These are phyloP conservation scores for Heterotilapia buettikoferi DNA, from an alignment of 2,113 vertebrate species.

Conservation along the genomic window DNA sequence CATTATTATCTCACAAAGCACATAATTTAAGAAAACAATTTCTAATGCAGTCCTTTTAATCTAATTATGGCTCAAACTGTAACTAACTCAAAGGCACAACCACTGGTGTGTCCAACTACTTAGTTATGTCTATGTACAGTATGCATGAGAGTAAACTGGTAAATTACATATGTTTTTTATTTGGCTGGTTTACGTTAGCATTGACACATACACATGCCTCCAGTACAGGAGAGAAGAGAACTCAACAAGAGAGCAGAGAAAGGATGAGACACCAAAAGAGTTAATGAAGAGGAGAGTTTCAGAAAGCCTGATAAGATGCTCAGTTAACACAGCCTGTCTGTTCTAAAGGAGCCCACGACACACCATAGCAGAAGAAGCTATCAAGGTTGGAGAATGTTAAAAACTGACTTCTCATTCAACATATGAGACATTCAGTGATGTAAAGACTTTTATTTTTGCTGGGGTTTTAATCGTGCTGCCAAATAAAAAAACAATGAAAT, in stretches of 20 bases:
- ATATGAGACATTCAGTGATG: neutral
- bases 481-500: neutral
- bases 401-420: neutral
- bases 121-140: neutral
- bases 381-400: neutral
- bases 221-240: neutral
- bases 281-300: neutral
- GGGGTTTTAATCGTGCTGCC: neutral
- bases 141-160: neutral
- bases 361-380: neutral
- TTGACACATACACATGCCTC: neutral
- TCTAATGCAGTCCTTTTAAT: neutral
- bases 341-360: neutral
- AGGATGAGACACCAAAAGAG: neutral
- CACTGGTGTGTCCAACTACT: neutral
- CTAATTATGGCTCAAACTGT: neutral
- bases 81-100: neutral
- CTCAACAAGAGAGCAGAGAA: neutral
- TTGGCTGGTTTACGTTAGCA: neutral
- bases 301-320: neutral
- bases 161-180: neutral
- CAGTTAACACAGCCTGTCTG: neutral
- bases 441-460: neutral
- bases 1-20: neutral
- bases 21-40: neutral